Evolutionary conservation across 2,888 invertebrate genomes (phyloP), one percentile per base, ranked within the genome.

Genomic region (Drosophila setosimentum): DNA sequence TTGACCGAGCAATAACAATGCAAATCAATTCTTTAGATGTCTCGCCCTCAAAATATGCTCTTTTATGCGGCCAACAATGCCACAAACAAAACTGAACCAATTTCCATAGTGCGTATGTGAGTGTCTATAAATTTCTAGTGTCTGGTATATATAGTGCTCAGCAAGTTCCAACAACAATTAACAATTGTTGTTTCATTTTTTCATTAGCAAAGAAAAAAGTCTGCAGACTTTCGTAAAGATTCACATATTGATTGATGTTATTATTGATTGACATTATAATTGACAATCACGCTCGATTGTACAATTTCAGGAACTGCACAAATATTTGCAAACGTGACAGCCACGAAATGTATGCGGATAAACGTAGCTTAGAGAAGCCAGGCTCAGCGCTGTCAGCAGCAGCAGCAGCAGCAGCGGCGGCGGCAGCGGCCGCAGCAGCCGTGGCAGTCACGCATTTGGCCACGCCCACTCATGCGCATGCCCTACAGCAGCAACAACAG

Each of bases 341-440:
- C 72, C 59, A 68, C 85, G 79, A 82, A 68, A 87, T 87, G 87
- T 87, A 87, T 75, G 84, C 89, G 60, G 87, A 87, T 78, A 87
- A 87, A 84, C 89, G 84, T 79, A 82, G 84, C 73, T 66, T 88
- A 70, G 87, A 87, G 65, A 87, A 87, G 74, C 65, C 79, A 16
- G 76, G 76, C 70, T 68, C 87, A 53, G 61, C 78, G 58, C 69
- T 91, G 64, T 82, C 78, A 27, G 51, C 78, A 30, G 68, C 76
- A 21, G 68, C 76, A 21, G 55, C 76, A 30, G 68, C 76, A 16
- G 68, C 78, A 10, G 64, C 78, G 16, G 66, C 76, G 10, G 72
- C 77, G 11, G 76, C 76, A 40, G 78, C 74, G 18, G 68, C 78
- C 1, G 77, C 77, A 40, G 73, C 78, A 40, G 76, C 79, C n/a